These are phyloP conservation scores for Arothron firmamentum DNA, from an alignment of 2,113 vertebrate genomes.

Conservation along the genomic window DNA sequence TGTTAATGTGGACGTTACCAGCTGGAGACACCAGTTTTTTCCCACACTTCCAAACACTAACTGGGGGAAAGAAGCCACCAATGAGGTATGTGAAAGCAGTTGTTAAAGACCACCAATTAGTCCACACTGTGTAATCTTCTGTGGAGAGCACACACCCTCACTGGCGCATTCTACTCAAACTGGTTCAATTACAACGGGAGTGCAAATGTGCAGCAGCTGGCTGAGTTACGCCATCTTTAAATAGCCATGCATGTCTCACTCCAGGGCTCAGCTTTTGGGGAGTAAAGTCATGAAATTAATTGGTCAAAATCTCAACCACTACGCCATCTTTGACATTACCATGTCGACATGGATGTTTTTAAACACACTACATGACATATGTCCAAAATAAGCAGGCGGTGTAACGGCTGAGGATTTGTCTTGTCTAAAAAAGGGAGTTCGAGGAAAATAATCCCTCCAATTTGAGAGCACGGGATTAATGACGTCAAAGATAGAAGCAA, in stretches of 20 bases:
- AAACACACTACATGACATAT: too few relatives aligned
- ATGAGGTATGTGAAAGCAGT: slow-evolving; percentile 48
- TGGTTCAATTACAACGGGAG: slow-evolving; percentile 64
- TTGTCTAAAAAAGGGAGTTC: too few relatives aligned
- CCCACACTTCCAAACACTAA: slow-evolving; percentile 24
- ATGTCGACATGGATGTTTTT: too few relatives aligned
- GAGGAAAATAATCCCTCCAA: too few relatives aligned
- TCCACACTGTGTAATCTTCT: slow-evolving; percentile 50
- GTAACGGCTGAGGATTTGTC: too few relatives aligned
- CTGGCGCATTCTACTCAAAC: slow-evolving; percentile 36
- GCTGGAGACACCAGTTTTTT: background rate
- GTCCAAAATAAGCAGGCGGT: too few relatives aligned
- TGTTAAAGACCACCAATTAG: slow-evolving; percentile 26
- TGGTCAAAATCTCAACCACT: too few relatives aligned
- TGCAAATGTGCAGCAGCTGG: slow-evolving; percentile 64
- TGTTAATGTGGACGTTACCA: too few relatives aligned
- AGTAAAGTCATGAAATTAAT: slow-evolving; percentile 18
- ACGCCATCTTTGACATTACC: too few relatives aligned
- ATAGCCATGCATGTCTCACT: slow-evolving; percentile 57
- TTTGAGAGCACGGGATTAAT: too few relatives aligned
- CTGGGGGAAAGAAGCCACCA: slow-evolving; percentile 22
- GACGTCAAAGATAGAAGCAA: too few relatives aligned
- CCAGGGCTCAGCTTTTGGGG: slow-evolving; percentile 23
- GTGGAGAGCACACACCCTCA: slow-evolving; percentile 45
- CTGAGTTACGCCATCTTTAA: slow-evolving; percentile 65